Evolutionary conservation across 2,888 invertebrate genomes (phyloP).

Genomic region (Drosophila siamana): DNA sequence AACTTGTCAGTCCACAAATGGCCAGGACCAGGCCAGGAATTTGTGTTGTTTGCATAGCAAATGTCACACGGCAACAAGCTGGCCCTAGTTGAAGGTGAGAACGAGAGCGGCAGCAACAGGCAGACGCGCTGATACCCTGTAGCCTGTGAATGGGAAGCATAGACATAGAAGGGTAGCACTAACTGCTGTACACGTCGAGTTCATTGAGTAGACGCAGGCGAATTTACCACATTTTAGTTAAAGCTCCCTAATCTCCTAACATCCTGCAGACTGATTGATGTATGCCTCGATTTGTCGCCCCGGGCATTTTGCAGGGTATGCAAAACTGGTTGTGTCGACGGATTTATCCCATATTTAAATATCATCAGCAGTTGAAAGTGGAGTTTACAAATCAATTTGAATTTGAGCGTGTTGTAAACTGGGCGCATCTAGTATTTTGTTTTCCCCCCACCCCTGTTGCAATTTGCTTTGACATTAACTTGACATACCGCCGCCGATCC

Average conservation of each 20-base stretch:
- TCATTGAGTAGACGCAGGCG: too few species aligned
- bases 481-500: constrained; percentile 56
- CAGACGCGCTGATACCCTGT: background rate
- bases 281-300: too few species aligned
- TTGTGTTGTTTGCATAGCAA: constrained; percentile 55
- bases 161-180: too few species aligned
- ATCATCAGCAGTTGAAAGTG: constrained; percentile 41
- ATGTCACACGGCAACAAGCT: constrained; percentile 46
- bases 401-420: constrained; percentile 12
- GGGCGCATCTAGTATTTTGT: background rate
- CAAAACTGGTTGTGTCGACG: constrained; percentile 36
- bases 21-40: constrained; percentile 44
- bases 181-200: too few species aligned
- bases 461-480: constrained; percentile 78
- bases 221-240: background rate
- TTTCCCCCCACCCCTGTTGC: too few species aligned
- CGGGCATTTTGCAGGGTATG: constrained; percentile 2
- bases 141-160: background rate
- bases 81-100: constrained; percentile 7
- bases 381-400: constrained; percentile 68
- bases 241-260: too few species aligned
- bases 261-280: too few species aligned
- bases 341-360: constrained; percentile 45
- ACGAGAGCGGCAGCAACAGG: background rate
- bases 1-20: constrained; percentile 57